Evolutionary conservation across 2,888 invertebrate genomes (phyloP).

Genomic region (Bellardia bayeri): DNA sequence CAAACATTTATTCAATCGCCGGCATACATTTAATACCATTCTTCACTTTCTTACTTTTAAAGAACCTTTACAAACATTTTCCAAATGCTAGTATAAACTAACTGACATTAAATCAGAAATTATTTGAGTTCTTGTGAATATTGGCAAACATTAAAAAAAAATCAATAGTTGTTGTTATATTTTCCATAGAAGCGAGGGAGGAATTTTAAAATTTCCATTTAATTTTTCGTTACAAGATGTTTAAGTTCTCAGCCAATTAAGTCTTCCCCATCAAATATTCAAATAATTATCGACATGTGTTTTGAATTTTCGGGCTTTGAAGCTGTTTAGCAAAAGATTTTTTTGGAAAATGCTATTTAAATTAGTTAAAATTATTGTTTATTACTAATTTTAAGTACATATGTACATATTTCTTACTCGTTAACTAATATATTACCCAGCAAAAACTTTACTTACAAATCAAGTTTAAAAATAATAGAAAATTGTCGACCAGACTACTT

Average conservation of each 20-base stretch:
- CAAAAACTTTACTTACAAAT: too few relatives aligned
- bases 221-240: conserved; percentile 52
- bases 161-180: conserved; percentile 58
- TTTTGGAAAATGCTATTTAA: conserved; percentile 1
- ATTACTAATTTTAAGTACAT: background rate
- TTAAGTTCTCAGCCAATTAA: conserved; percentile 58
- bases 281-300: conserved; percentile 44
- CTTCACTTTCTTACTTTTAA: background rate
- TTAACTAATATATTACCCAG: background rate
- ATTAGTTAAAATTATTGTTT: conserved; percentile 1
- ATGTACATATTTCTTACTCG: too few relatives aligned
- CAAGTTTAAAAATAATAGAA: too few relatives aligned
- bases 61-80: background rate
- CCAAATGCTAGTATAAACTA: background rate
- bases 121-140: background rate
- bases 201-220: conserved; percentile 42
- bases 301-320: background rate
- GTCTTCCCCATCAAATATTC: conserved; percentile 45
- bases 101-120: background rate
- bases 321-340: background rate
- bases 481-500: too few relatives aligned
- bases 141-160: background rate
- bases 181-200: background rate
- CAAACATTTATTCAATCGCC: conserved; percentile 1
- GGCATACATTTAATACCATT: background rate